These are phyloP conservation scores for Pachydiplax longipennis DNA, from an alignment of 2,888 invertebrate genomes.

Conservation along the genomic window DNA sequence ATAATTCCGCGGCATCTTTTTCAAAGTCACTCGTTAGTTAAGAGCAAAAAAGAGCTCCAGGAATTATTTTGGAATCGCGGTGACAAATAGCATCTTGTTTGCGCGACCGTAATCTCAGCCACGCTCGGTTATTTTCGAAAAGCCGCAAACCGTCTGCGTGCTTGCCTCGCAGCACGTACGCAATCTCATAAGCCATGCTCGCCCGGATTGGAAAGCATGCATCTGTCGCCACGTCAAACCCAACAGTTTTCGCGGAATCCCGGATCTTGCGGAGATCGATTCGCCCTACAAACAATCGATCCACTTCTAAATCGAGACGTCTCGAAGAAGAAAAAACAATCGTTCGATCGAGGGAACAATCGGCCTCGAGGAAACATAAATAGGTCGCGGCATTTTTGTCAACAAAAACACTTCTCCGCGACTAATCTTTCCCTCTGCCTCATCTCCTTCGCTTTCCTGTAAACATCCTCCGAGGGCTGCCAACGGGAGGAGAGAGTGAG, in stretches of 20 bases:
- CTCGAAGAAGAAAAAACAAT: too few relatives aligned
- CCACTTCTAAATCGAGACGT: too few relatives aligned
- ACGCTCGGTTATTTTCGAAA: background rate
- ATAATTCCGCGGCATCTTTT: too few relatives aligned
- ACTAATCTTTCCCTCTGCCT: background rate
- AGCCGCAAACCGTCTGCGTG: background rate
- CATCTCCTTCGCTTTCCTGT: background rate
- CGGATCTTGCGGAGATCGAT: too few relatives aligned
- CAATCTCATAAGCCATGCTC: background rate
- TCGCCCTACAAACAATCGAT: too few relatives aligned
- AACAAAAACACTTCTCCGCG: slow-evolving; percentile 22
- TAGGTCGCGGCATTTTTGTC: slow-evolving; percentile 16
- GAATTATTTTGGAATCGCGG: background rate
- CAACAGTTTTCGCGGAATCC: too few relatives aligned
- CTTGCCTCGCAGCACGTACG: background rate
- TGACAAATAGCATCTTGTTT: background rate
- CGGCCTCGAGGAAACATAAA: background rate
- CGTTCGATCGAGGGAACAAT: background rate
- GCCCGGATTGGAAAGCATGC: too few relatives aligned
- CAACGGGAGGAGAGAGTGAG: background rate
- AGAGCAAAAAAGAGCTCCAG: background rate
- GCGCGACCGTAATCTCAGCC: background rate
- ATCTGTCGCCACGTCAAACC: too few relatives aligned
- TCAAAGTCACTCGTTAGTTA: too few relatives aligned
- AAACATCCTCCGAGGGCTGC: background rate